A percentile compares a stretch with the other conserved stretches of the same genome.
Evolutionary conservation across 1,140 invertebrate genomes (phyloP).

Genomic region (Tetranychus urticae): DNA sequence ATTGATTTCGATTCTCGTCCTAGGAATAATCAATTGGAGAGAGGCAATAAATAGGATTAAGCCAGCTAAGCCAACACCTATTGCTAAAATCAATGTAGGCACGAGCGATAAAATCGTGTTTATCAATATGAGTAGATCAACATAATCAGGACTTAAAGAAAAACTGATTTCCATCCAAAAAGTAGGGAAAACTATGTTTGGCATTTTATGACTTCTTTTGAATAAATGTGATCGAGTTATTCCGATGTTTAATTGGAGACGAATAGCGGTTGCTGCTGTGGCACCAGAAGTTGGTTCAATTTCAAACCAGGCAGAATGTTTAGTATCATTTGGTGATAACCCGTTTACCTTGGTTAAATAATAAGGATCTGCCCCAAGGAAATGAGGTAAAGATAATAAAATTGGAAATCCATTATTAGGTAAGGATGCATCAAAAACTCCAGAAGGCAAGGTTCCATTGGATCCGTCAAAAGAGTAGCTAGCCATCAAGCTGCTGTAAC

Average conservation of each 20-base stretch:
- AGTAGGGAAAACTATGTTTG: constrained; percentile 12
- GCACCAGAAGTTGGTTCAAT: constrained; percentile 42
- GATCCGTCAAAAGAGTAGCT: not conserved
- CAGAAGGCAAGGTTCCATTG: constrained; percentile 2
- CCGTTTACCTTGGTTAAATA: constrained; percentile 44
- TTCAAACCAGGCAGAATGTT: constrained; percentile 55
- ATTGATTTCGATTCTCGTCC: too few relatives aligned
- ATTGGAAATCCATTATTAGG: constrained; percentile 42
- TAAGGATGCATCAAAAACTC: constrained; percentile 7
- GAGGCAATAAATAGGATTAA: too few relatives aligned
- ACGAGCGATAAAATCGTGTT: not conserved
- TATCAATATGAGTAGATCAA: not conserved
- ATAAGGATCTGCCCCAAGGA: constrained; percentile 54
- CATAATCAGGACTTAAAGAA: constrained; percentile 1
- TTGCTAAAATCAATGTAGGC: not conserved
- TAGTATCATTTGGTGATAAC: constrained; percentile 39
- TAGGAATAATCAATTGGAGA: too few relatives aligned
- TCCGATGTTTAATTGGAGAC: constrained; percentile 13
- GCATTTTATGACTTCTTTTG: constrained; percentile 8
- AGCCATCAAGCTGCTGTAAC: not conserved
- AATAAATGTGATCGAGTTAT: constrained; percentile 6
- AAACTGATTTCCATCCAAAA: constrained; percentile 11
- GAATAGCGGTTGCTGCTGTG: constrained; percentile 5
- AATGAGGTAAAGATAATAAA: constrained; percentile 68
- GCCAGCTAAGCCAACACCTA: too few relatives aligned